Evolutionary conservation across 1,140 invertebrate species (phyloP).

Genomic region (Drosophila santomea): DNA sequence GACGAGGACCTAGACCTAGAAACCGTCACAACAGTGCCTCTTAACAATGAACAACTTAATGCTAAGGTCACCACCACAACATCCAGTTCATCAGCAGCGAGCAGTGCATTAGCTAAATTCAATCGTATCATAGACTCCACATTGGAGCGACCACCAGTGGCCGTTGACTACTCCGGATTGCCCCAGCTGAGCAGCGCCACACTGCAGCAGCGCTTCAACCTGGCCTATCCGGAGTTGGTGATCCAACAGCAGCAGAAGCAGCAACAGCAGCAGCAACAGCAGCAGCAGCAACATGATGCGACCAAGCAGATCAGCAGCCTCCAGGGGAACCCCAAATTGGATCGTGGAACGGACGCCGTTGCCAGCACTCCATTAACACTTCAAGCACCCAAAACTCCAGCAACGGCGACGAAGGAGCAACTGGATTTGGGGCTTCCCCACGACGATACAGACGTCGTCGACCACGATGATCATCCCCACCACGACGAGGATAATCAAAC

Average conservation of each 20-base stretch:
- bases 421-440: conserved; percentile 6
- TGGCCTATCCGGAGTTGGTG: conserved; percentile 74
- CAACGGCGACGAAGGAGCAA: conserved; percentile 40
- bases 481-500: conserved; percentile 80
- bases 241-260: conserved; percentile 58
- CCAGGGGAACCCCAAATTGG: conserved; percentile 52
- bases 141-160: conserved; percentile 53
- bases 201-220: conserved; percentile 64
- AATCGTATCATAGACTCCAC: conserved; percentile 83
- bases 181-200: conserved; percentile 68
- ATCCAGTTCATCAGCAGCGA: conserved; percentile 57
- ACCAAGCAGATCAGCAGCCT: conserved; percentile 62
- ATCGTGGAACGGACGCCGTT: conserved; percentile 72
- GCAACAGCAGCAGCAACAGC: conserved; percentile 40
- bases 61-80: conserved; percentile 73
- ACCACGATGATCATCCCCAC: conserved; percentile 42
- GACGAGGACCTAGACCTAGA: conserved; percentile 61
- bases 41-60: conserved; percentile 79
- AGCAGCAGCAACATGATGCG: conserved; percentile 35
- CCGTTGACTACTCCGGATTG: conserved; percentile 31
- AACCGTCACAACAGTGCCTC: conserved; percentile 85
- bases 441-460: conserved; percentile 16
- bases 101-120: conserved; percentile 84
- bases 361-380: conserved; percentile 77
- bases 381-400: conserved; percentile 64